Conservation (phyloP, 2,113 vertebrate genomes). For the Jaculus jaculus region DNA sequence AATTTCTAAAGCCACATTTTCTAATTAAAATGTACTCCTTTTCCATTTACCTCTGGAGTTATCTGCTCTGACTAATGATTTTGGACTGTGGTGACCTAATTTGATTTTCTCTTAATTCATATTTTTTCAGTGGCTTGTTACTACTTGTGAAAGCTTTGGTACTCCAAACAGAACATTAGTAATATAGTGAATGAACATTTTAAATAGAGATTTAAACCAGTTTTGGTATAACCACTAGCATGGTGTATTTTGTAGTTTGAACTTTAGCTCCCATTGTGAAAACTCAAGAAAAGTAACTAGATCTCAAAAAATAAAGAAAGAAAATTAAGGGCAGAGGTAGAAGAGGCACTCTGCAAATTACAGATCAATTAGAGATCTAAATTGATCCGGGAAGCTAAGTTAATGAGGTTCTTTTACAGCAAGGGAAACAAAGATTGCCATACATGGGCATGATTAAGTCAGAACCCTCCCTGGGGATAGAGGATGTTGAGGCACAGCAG, state of each 20-base stretch:
- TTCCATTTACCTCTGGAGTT: constrained; percentile 1
- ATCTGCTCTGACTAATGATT: constrained; percentile 3
- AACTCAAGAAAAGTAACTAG: constrained; percentile 25
- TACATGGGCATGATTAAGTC: background rate
- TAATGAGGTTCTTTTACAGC: background rate
- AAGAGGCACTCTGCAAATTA: background rate
- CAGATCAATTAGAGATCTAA: constrained; percentile 43
- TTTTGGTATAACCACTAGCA: constrained; percentile 36
- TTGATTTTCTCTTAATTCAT: constrained; percentile 32
- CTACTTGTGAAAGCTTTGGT: constrained; percentile 19
- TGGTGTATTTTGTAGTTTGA: constrained; percentile 1
- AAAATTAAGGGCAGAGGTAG: constrained; percentile 7
- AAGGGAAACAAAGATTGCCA: background rate
- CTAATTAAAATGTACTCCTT: background rate
- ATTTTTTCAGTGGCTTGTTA: constrained; percentile 49
- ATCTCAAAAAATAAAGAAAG: constrained; percentile 53
- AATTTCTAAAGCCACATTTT: background rate
- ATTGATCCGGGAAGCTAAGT: background rate
- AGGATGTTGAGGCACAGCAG: background rate
- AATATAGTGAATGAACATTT: constrained; percentile 24
- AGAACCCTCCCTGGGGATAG: background rate
- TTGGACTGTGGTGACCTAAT: background rate
- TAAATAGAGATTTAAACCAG: constrained; percentile 37
- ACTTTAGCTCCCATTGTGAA: constrained; percentile 53
- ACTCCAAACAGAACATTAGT: constrained; percentile 10